Percentiles rank a stretch among this genome's conserved stretches.
phyloP scores from a whole-genome alignment of 1,140 invertebrate genomes.

The Solenopsis invicta region DNA sequence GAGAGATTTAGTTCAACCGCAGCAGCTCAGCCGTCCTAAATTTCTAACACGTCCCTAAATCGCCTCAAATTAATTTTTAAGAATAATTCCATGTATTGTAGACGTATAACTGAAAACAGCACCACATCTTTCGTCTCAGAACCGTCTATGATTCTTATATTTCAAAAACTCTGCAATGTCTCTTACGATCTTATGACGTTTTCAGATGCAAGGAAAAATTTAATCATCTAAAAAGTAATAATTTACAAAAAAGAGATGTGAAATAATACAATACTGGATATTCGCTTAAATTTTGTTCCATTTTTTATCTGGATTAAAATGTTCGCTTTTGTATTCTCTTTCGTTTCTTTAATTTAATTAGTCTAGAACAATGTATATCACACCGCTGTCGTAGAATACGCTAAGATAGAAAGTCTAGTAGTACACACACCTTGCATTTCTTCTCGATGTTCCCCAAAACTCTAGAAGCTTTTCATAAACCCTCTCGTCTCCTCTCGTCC shows the following conservation, averaged over 20 bases:
- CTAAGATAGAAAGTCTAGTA: slow-evolving; percentile 13
- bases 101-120: neutral
- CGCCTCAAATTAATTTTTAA: slow-evolving; percentile 16
- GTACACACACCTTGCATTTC: slow-evolving; percentile 26
- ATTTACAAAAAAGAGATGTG: neutral
- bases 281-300: slow-evolving; percentile 16
- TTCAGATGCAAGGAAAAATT: neutral
- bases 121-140: neutral
- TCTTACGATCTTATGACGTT: neutral
- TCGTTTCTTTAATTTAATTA: slow-evolving; percentile 36
- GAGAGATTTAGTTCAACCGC: slow-evolving; percentile 28
- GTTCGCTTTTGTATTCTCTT: slow-evolving; percentile 21
- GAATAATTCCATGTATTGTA: neutral
- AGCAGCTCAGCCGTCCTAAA: neutral
- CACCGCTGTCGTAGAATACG: neutral
- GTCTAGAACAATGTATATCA: neutral
- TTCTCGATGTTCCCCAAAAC: slow-evolving; percentile 42
- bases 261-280: neutral
- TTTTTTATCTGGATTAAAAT: neutral
- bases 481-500: slow-evolving; percentile 3
- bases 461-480: slow-evolving; percentile 8
- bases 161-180: neutral
- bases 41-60: slow-evolving; percentile 2
- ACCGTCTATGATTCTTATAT: neutral
- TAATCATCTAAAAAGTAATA: slow-evolving; percentile 8